phyloP scores from a whole-genome alignment of 2,113 vertebrate genomes.

The Osmerus eperlanus region DNA sequence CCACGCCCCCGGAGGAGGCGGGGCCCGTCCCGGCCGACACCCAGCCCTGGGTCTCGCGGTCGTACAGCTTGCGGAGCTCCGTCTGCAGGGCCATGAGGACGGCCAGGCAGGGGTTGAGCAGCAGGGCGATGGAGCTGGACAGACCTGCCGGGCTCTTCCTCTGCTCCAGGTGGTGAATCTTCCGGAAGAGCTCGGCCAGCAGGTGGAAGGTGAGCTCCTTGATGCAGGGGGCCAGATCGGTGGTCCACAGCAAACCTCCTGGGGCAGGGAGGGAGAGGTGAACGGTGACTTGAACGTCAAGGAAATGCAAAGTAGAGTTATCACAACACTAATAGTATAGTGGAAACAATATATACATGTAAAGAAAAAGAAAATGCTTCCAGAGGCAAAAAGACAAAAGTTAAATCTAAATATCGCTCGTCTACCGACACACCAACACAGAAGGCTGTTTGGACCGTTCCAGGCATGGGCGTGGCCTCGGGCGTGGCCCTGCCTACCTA shows the following conservation, averaged over 20 bases:
- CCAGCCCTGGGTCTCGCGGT: conserved; percentile 94
- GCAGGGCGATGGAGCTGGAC: conserved; percentile 89
- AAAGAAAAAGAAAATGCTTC: background rate
- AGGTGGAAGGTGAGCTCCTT: conserved; percentile 94
- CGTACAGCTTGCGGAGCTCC: conserved; percentile 91
- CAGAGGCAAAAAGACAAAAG: background rate
- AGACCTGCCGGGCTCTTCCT: conserved; percentile 81
- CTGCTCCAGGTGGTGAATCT: conserved; percentile 88
- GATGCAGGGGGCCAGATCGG: conserved; percentile 87
- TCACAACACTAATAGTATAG: too few species aligned
- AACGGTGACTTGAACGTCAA: background rate
- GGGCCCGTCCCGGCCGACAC: conserved; percentile 64
- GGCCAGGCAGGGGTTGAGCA: conserved; percentile 93
- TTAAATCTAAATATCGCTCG: background rate
- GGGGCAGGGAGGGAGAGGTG: conserved; percentile 14
- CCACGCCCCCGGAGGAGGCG: conserved; percentile 69
- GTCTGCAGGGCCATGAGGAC: conserved; percentile 96
- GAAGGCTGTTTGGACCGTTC: too few species aligned
- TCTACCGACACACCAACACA: too few species aligned
- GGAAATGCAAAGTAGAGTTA: too few species aligned
- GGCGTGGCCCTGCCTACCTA: conserved; percentile 73
- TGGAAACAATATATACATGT: background rate
- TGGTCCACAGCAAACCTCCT: conserved; percentile 96
- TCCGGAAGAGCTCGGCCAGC: conserved; percentile 89
- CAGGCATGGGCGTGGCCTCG: too few species aligned